These are phyloP conservation scores for Ellobium chinense DNA, from an alignment of 2,888 invertebrate genomes.

Conservation along the genomic window DNA sequence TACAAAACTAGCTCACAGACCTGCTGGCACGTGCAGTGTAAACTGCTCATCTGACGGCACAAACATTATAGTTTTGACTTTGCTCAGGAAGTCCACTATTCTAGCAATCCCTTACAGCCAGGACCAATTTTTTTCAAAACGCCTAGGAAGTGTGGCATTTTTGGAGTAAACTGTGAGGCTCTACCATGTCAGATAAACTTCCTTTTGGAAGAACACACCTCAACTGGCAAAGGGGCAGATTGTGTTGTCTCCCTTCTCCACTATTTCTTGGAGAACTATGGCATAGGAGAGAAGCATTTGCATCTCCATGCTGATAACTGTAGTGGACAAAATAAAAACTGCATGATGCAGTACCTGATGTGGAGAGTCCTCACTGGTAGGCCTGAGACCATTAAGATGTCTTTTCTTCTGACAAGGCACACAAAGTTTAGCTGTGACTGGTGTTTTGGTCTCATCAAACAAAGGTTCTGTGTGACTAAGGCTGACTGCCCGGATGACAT, in stretches of 20 bases:
- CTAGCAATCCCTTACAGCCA: slow-evolving; percentile 33
- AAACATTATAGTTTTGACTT: slow-evolving; percentile 32
- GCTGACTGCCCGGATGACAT: slow-evolving; percentile 49
- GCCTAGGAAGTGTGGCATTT: slow-evolving; percentile 12
- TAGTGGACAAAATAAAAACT: neutral
- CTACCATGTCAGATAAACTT: neutral
- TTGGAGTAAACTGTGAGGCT: neutral
- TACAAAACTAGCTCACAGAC: neutral
- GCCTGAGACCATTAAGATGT: slow-evolving; percentile 18
- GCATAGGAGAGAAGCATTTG: neutral
- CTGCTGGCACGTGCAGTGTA: neutral
- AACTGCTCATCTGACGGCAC: neutral
- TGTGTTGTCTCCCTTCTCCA: neutral
- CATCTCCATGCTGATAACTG: slow-evolving; percentile 42
- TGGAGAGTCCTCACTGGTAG: neutral
- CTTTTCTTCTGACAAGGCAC: slow-evolving; percentile 44
- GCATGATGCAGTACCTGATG: neutral
- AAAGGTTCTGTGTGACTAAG: slow-evolving; percentile 14
- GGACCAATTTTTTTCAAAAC: slow-evolving; percentile 14
- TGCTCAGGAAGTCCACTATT: neutral
- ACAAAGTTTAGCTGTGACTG: slow-evolving; percentile 51
- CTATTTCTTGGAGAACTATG: neutral
- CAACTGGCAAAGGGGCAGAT: neutral
- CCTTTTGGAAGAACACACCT: neutral
- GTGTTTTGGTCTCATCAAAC: slow-evolving; percentile 50